phyloP scores from a whole-genome alignment of 2,113 vertebrate genomes.

The Motacilla alba region DNA sequence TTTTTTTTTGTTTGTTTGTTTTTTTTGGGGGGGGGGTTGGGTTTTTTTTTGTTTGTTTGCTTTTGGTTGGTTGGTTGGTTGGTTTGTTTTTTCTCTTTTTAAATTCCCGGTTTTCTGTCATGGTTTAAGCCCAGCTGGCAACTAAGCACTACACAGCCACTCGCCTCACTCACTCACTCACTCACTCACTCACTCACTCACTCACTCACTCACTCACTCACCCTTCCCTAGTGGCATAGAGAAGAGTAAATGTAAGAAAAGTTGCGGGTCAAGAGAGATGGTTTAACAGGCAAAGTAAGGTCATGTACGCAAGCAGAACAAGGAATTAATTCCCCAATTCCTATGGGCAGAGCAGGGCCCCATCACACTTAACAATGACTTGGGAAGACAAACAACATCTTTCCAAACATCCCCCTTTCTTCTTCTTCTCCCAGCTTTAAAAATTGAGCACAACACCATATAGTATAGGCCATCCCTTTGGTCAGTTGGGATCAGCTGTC shows the following conservation, averaged over 20 bases:
- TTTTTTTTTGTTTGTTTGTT: neutral
- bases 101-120: neutral
- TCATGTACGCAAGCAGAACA: fast-evolving
- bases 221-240: fast-evolving
- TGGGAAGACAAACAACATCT: fast-evolving
- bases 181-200: fast-evolving
- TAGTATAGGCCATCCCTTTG: fast-evolving
- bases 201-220: fast-evolving
- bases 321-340: neutral
- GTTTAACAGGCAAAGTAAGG: neutral
- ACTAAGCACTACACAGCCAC: neutral
- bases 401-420: fast-evolving
- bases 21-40: too few species aligned
- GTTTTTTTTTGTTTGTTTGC: neutral
- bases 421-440: neutral
- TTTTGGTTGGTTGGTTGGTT: neutral
- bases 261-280: fast-evolving
- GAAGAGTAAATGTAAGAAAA: neutral
- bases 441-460: fast-evolving
- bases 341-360: fast-evolving
- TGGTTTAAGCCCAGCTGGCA: neutral
- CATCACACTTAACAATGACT: fast-evolving
- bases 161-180: fast-evolving
- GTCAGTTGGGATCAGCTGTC: neutral
- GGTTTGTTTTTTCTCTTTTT: neutral